These are phyloP conservation scores for Rutilus rutilus DNA, from an alignment of 2,113 vertebrate species.

Conservation along the genomic window DNA sequence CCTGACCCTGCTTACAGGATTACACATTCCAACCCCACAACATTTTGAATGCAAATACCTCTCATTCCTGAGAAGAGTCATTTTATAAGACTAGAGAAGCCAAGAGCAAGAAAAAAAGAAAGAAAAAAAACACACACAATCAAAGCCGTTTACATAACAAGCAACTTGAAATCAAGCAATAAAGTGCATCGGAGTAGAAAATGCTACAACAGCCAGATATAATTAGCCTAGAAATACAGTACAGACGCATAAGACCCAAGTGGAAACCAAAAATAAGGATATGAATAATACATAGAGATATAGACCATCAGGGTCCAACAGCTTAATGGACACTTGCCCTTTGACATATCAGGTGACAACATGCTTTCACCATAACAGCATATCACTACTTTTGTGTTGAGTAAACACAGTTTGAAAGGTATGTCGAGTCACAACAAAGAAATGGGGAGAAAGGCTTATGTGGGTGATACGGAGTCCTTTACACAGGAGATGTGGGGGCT, in stretches of 20 bases:
- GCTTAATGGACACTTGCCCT: background rate
- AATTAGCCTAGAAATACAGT: background rate
- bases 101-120: background rate
- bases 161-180: background rate
- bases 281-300: background rate
- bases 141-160: conserved; percentile 26
- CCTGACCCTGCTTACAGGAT: conserved; percentile 49
- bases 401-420: conserved; percentile 39
- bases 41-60: conserved; percentile 44
- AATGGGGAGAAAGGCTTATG: conserved; percentile 28
- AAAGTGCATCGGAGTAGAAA: background rate
- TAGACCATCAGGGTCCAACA: background rate
- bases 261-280: background rate
- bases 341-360: conserved; percentile 7
- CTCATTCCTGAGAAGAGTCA: conserved; percentile 23
- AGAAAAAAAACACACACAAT: background rate
- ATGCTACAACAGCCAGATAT: background rate
- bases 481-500: conserved; percentile 38
- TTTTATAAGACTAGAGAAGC: conserved; percentile 33
- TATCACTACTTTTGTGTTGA: conserved; percentile 41
- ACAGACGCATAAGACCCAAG: background rate
- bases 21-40: conserved; percentile 44
- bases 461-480: conserved; percentile 39
- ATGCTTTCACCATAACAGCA: conserved; percentile 14
- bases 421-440: conserved; percentile 45